Evolutionary conservation across 2,888 invertebrate species (phyloP), one percentile per base, ranked within the genome.

Genomic region (Cheiracanthium punctorium): DNA sequence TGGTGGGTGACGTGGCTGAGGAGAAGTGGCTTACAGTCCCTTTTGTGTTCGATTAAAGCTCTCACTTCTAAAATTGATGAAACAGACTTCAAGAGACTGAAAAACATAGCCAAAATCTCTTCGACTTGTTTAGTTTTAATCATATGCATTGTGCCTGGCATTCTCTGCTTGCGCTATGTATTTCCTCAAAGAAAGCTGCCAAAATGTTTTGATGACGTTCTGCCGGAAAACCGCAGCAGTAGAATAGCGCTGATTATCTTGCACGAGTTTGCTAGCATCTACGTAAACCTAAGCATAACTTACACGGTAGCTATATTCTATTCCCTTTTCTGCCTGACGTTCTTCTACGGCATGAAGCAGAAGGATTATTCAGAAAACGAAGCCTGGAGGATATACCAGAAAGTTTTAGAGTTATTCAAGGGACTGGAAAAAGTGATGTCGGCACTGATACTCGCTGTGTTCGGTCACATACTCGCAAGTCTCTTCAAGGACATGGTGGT

Each of bases 401-500:
- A 58, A 24, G 12, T 24, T 2, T 2, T 24, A 17, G 24, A 58
- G 24, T 4, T 58, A 24, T 58, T 58, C 52, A 43, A 69, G 28
- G 17, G 24, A 4, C 73, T 81, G 0, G 74, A 81, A 74, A 33
- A 74, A 2, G 67, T 48, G 10, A 8, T 81, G 1, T 81, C 81
- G 1, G n/a, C 30, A 5, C n/a, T 28, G 7, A 81, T 81, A 8
- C 48, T 74, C 5, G 33, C 74, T 28, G 52, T 74, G 28, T 81
- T 81, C 20, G 52, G 30, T 0, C 81, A 81, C 28, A 29, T 74
- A 5, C 52, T 74, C n/a, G 67, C 48, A 24, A 81, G 69, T 69
- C 81, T 81, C 4, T 81, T 81, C 43, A 81, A 81, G 43, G 81
- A 81, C 43, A 67, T 74, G 30, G 52, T 64, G 0, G 41, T 81